Conservation (phyloP, 53 echinoderm and acorn worm genomes). For the Patiria pectinifera region DNA sequence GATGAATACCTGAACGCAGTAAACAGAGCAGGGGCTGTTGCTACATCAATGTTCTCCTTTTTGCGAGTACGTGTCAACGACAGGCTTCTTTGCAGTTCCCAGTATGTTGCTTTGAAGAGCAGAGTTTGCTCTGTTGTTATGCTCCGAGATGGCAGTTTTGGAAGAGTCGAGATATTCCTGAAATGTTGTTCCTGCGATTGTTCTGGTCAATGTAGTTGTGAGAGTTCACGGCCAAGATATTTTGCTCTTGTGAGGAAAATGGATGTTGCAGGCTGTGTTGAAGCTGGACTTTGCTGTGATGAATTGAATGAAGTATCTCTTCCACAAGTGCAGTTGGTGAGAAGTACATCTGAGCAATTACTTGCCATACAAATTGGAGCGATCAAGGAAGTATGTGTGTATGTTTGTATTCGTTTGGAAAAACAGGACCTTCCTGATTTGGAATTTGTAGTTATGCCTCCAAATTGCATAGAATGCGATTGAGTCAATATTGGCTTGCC, state of each 20-base stretch:
- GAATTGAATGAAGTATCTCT: constrained; percentile 34
- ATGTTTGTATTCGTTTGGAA: constrained; percentile 13
- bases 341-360: neutral
- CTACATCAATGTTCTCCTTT: constrained; percentile 20
- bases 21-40: constrained; percentile 10
- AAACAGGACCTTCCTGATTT: constrained; percentile 18
- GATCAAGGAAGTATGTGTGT: constrained; percentile 30
- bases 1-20: neutral
- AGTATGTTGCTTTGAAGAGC: constrained; percentile 34
- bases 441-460: constrained; percentile 19
- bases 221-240: constrained; percentile 17
- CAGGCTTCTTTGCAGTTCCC: constrained; percentile 14
- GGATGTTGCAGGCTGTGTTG: constrained; percentile 17
- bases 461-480: neutral
- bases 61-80: constrained; percentile 2
- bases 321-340: constrained; percentile 4
- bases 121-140: constrained; percentile 23
- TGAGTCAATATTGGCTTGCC: neutral
- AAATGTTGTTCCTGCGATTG: constrained; percentile 26
- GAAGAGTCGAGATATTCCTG: constrained; percentile 19
- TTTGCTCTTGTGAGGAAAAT: constrained; percentile 23
- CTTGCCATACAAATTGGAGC: constrained; percentile 19
- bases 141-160: constrained; percentile 41
- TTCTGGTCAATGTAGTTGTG: constrained; percentile 29
- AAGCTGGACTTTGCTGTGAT: constrained; percentile 30